Conservation (phyloP, 2,797 vertebrate species). For the Menidia menidia region DNA sequence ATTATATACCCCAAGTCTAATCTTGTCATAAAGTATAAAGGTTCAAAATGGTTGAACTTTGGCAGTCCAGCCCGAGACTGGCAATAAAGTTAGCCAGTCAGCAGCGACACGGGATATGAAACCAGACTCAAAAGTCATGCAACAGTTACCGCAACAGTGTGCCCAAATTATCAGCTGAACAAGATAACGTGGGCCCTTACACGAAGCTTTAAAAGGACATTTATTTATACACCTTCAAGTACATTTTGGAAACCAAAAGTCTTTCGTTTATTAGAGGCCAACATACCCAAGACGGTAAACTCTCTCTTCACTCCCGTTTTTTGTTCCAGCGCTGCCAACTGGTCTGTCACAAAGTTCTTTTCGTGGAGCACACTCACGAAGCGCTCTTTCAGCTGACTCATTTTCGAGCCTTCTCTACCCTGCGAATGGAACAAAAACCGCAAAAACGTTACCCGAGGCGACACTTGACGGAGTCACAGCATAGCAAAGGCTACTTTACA, state of each 20-base stretch:
- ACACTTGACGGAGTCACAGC: accelerated
- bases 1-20: constrained; percentile 10
- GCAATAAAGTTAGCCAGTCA: constrained; percentile 28
- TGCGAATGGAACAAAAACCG: constrained; percentile 19
- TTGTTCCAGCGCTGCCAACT: constrained; percentile 82
- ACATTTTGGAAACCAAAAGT: background rate
- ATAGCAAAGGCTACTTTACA: background rate
- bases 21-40: constrained; percentile 13
- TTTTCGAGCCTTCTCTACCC: constrained; percentile 49
- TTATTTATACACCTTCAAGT: background rate
- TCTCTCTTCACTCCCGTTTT: constrained; percentile 86
- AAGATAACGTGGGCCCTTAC: background rate
- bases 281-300: constrained; percentile 87
- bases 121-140: constrained; percentile 7
- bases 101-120: constrained; percentile 28
- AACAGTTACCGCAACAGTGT: constrained; percentile 15
- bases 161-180: background rate
- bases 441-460: background rate
- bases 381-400: constrained; percentile 80
- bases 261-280: background rate
- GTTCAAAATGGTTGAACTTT: constrained; percentile 47
- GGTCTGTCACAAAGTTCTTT: constrained; percentile 85
- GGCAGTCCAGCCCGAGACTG: constrained; percentile 1
- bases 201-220: background rate
- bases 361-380: constrained; percentile 84